A percentile compares a stretch with the other conserved stretches of the same genome.
Evolutionary conservation across 2,888 invertebrate species (phyloP).

Genomic region (Drosophila antonietae): DNA sequence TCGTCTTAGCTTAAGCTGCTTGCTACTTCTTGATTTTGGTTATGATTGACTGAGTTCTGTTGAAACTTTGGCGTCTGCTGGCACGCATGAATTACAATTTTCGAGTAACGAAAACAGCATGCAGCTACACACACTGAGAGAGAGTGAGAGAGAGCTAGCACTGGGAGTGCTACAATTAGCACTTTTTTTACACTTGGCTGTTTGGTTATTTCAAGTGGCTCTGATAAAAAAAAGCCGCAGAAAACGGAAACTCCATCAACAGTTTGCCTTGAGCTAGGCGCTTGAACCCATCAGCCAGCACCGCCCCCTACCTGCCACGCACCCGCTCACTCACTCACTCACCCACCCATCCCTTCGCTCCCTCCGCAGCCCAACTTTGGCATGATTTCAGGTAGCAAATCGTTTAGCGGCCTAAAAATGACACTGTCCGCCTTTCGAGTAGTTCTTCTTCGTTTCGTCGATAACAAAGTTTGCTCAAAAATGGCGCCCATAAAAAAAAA

Average conservation of each 20-base stretch:
- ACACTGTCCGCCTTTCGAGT: conserved; percentile 35
- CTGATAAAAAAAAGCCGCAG: conserved; percentile 68
- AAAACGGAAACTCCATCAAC: conserved; percentile 52
- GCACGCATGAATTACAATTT: conserved; percentile 77
- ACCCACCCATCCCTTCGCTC: not conserved
- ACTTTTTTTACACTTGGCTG: conserved; percentile 62
- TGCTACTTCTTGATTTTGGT: conserved; percentile 50
- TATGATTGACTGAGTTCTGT: conserved; percentile 80
- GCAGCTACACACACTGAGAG: conserved; percentile 32
- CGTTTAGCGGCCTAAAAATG: conserved; percentile 75
- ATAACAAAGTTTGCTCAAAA: conserved; percentile 74
- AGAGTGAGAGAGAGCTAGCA: conserved; percentile 19
- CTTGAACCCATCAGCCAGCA: conserved; percentile 58
- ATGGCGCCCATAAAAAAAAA: conserved; percentile 68
- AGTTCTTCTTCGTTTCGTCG: conserved; percentile 30
- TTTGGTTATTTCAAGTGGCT: conserved; percentile 55
- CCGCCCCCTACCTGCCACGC: not conserved
- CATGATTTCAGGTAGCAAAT: conserved; percentile 59
- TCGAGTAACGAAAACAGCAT: conserved; percentile 70
- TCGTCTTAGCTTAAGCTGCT: not conserved
- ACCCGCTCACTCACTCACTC: not conserved
- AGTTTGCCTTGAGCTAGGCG: conserved; percentile 75
- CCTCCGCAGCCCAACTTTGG: not conserved
- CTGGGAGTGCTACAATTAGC: conserved; percentile 67
- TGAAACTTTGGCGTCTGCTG: conserved; percentile 78